These are phyloP conservation scores for Paracentrotus lividus DNA, from an alignment of 53 echinoderm and acorn worm species.

Conservation along the genomic window DNA sequence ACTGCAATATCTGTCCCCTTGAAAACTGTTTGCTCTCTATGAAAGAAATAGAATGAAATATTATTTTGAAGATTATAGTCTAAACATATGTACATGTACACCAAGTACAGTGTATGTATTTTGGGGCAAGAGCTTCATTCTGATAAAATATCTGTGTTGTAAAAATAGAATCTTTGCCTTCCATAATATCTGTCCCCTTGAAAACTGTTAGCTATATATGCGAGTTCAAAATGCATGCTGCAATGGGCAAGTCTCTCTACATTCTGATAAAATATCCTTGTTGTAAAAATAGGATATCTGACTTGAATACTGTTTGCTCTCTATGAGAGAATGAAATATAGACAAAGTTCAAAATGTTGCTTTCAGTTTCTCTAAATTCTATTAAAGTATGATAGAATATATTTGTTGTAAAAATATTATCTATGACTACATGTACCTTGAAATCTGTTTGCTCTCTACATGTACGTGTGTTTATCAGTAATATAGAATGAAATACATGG, in stretches of 20 bases:
- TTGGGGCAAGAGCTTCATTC: background rate
- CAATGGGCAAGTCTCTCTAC: background rate
- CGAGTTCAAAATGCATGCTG: background rate
- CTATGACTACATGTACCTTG: no score
- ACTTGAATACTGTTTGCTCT: background rate
- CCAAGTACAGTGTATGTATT: no score
- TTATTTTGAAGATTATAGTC: background rate
- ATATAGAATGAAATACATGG: background rate
- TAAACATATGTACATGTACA: background rate
- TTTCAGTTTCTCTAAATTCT: no score
- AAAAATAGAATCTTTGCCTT: background rate
- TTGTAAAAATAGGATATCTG: background rate
- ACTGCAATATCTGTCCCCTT: background rate
- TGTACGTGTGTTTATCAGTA: no score
- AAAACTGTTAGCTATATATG: no score
- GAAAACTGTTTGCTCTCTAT: background rate
- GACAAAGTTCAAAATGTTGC: no score
- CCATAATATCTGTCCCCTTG: background rate
- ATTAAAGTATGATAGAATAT: no score
- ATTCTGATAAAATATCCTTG: background rate
- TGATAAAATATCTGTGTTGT: background rate
- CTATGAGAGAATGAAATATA: background rate
- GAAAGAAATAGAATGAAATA: background rate
- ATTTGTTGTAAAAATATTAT: no score
- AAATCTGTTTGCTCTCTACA: no score